Base-by-base conservation (phyloP, 2,888 invertebrate species). In the Eudemis profundana region DNA sequence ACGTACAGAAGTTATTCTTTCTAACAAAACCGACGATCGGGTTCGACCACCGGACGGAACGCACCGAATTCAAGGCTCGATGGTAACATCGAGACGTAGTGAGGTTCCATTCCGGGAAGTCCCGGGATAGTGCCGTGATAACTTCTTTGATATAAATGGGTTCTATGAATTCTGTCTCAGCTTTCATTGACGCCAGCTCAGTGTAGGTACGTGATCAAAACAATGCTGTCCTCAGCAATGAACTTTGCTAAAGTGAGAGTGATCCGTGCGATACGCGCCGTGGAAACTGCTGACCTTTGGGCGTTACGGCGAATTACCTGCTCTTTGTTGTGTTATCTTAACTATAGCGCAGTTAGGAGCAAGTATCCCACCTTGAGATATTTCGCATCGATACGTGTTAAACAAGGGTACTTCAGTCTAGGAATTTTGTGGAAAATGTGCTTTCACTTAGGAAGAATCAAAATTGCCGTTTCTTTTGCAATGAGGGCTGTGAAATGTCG, bases 281-380 rank as follows among this genome's bases (percentile, higher is more conserved):
- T 46, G 76, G 72, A 72, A 73, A 71, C 70, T 66, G 66, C 66
- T 79, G 74, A 81, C 82, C 81, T 83, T 84, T 73, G 29, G 17
- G 57, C 64, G 64, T 51, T 57, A 57, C 57, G 63, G 63, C 49
- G 56, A 42, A 56, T 63, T 63, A 63, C 63, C 14, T 23, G 17
- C 57, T 44, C 50, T 51, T 64, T 64, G 64, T 57, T 15, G 29
- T 42, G 42, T 44, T 56, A 56, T 50, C 33, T 44, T 51, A 61
- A 51, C 42, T 51, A 33, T 51, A 44, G 19, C 33, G 60, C 27
- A 14, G 23, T 23, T 27, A 27, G 33, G 57, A 36, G 29, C 42
- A 40, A 61, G 60, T 50, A 56, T 29, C 54, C 54, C 42, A 27
- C 54, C 56, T 56, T 56, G 56, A 56, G 56, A 56, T 56, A 56